phyloP scores from a whole-genome alignment of 1,140 invertebrate genomes.

The Chrysopa pallens region DNA sequence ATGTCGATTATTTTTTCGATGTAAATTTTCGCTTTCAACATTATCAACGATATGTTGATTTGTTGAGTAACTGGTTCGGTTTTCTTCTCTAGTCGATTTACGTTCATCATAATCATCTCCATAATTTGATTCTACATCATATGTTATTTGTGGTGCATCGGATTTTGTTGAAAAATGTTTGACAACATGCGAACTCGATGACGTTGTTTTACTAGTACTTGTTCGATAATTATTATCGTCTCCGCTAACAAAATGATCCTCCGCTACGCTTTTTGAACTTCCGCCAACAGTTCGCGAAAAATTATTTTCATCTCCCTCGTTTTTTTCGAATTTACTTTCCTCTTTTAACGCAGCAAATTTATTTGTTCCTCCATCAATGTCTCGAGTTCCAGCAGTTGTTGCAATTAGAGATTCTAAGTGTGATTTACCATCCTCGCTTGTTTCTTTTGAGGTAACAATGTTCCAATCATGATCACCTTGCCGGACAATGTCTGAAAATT shows the following conservation, averaged over 20 bases:
- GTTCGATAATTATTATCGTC: conserved; percentile 29
- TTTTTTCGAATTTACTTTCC: conserved; percentile 31
- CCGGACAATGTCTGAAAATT: not conserved
- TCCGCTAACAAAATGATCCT: conserved; percentile 36
- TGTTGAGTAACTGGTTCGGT: not conserved
- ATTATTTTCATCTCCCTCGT: conserved; percentile 40
- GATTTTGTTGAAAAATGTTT: conserved; percentile 11
- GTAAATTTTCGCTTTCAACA: no score
- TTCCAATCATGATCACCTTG: conserved; percentile 24
- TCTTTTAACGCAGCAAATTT: conserved; percentile 37
- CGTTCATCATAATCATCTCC: not conserved
- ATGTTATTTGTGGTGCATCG: conserved; percentile 1
- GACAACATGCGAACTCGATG: conserved; percentile 15
- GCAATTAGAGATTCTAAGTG: conserved; percentile 18
- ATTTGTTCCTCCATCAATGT: conserved; percentile 36
- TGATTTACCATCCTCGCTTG: conserved; percentile 25
- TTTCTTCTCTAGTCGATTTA: not conserved
- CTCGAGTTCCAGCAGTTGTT: conserved; percentile 27
- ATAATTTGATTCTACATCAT: not conserved
- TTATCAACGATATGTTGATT: not conserved
- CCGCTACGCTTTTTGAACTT: conserved; percentile 32
- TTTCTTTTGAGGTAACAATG: conserved; percentile 22
- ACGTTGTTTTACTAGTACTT: conserved; percentile 25
- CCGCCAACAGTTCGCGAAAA: conserved; percentile 35
- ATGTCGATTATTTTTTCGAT: not conserved